A percentile compares a stretch with the other conserved stretches of the same genome.
phyloP scores from a whole-genome alignment of 2,888 invertebrate species.

The Idaea straminata region DNA sequence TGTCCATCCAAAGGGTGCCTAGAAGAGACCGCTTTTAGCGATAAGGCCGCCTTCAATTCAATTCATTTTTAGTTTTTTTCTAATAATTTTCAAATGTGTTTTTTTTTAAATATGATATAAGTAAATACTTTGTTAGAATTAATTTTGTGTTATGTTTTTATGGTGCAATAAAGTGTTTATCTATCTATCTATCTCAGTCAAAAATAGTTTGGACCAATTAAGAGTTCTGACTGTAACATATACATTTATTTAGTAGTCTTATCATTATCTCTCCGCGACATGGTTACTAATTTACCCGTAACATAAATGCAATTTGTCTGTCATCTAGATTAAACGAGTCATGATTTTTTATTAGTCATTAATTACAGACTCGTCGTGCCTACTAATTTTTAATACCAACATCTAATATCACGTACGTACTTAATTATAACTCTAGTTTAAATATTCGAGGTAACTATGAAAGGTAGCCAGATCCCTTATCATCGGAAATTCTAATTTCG shows the following conservation, averaged over 20 bases:
- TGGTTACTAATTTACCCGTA: not conserved
- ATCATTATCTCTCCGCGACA: not conserved
- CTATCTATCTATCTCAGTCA: too few relatives aligned
- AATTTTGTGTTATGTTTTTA: too few relatives aligned
- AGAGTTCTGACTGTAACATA: not conserved
- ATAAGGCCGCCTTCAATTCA: too few relatives aligned
- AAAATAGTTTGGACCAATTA: too few relatives aligned
- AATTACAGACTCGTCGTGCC: conserved; percentile 42
- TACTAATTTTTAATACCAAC: conserved; percentile 22
- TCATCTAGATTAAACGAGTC: conserved; percentile 17
- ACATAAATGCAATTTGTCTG: conserved; percentile 19
- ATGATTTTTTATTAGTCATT: conserved; percentile 21
- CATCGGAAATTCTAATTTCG: conserved; percentile 39
- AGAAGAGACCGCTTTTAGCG: too few relatives aligned
- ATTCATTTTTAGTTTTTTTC: too few relatives aligned
- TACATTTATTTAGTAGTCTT: not conserved
- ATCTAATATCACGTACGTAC: conserved; percentile 18
- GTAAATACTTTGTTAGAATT: too few relatives aligned
- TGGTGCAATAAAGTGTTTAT: too few relatives aligned
- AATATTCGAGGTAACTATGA: conserved; percentile 20
- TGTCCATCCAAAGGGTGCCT: too few relatives aligned
- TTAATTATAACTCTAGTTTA: conserved; percentile 23
- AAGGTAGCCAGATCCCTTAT: conserved; percentile 24
- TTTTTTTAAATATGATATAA: too few relatives aligned
- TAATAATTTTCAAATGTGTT: too few relatives aligned